These are phyloP conservation scores for Drosophila dives DNA, from an alignment of 2,888 invertebrate genomes.

Conservation along the genomic window DNA sequence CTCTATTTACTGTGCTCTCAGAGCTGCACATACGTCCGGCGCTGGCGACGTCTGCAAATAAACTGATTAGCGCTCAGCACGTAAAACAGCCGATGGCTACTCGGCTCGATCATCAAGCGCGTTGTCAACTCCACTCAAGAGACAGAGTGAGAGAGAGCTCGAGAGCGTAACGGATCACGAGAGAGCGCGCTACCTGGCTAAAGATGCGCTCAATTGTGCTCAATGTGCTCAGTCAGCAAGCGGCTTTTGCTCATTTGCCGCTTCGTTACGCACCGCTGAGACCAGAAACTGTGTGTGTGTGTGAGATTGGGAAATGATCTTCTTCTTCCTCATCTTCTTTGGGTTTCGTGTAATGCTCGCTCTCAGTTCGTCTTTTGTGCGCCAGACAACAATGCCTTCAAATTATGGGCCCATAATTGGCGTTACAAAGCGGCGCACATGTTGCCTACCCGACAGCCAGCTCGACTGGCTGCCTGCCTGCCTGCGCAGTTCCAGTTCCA, in stretches of 20 bases:
- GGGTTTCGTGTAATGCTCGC: conserved; percentile 45
- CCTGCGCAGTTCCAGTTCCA: conserved; percentile 31
- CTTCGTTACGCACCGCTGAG: conserved; percentile 75
- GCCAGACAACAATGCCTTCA: conserved; percentile 79
- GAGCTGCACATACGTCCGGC: conserved; percentile 52
- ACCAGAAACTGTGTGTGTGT: conserved; percentile 23
- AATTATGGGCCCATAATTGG: conserved; percentile 83
- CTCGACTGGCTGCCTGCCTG: conserved; percentile 25
- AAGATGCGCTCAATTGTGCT: conserved; percentile 41
- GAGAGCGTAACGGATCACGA: conserved; percentile 13
- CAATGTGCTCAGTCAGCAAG: conserved; percentile 25
- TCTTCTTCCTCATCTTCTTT: conserved; percentile 22
- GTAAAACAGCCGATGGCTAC: conserved; percentile 48
- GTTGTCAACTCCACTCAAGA: conserved; percentile 66
- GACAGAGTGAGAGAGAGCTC: conserved; percentile 11
- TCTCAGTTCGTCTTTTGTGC: conserved; percentile 55
- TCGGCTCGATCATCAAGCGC: conserved; percentile 43
- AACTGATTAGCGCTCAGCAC: conserved; percentile 66
- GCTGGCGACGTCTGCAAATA: conserved; percentile 64
- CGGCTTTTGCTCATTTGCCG: conserved; percentile 76
- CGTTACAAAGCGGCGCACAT: conserved; percentile 81
- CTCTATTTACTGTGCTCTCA: conserved; percentile 34
- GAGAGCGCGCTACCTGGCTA: conserved; percentile 53
- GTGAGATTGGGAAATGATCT: conserved; percentile 60
- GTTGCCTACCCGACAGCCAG: conserved; percentile 49